Conservation (phyloP, 2,888 invertebrate species). For the Sepioteuthis lessoniana region DNA sequence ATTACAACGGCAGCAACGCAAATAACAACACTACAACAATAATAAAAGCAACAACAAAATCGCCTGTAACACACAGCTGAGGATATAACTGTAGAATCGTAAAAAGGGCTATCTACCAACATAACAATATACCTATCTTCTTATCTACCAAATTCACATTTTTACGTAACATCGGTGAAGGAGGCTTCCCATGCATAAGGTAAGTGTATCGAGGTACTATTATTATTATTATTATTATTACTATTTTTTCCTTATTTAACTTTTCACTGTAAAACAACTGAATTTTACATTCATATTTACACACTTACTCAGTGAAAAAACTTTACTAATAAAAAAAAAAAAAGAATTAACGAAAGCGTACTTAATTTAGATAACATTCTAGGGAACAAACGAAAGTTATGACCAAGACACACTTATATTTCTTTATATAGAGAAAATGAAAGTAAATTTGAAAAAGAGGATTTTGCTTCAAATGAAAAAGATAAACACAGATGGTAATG, state of each 20-base stretch:
- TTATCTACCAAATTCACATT: slow-evolving; percentile 33
- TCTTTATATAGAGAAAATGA: background rate
- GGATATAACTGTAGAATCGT: background rate
- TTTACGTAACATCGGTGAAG: background rate
- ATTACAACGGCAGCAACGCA: background rate
- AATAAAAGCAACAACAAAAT: background rate
- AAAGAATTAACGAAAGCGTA: no score
- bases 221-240: no score
- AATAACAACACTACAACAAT: background rate
- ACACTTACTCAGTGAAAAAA: background rate
- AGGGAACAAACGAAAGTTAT: background rate
- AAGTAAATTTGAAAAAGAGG: background rate
- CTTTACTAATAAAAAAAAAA: background rate
- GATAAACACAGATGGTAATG: no score
- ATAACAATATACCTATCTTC: background rate
- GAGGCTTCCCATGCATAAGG: background rate
- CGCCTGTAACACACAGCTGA: background rate
- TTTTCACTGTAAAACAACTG: no score
- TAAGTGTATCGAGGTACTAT: background rate
- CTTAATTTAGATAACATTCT: background rate
- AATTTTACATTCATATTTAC: no score
- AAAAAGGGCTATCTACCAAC: background rate
- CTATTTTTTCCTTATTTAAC: background rate
- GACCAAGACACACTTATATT: background rate
- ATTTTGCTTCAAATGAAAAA: background rate